A percentile compares a stretch with the other conserved stretches of the same genome.
Conservation (phyloP, 1,140 invertebrate species). For the Dreissena rostriformis region DNA sequence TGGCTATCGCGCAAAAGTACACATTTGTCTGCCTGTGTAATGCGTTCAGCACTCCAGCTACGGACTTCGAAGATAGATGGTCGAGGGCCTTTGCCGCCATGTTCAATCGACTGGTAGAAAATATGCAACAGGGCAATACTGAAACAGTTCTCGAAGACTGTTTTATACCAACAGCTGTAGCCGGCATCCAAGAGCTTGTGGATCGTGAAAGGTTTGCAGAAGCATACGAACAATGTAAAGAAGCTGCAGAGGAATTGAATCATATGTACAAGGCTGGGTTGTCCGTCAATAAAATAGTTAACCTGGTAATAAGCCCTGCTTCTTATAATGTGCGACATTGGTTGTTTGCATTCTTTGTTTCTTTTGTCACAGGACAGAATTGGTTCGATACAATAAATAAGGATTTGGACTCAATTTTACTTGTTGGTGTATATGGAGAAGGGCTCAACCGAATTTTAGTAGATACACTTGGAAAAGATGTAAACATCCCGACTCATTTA, state of each 20-base stretch:
- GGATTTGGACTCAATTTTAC: not conserved
- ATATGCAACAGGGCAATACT: too few relatives aligned
- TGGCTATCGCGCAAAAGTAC: not conserved
- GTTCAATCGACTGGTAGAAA: too few relatives aligned
- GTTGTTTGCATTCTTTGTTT: not conserved
- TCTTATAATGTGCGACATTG: not conserved
- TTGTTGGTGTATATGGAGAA: not conserved
- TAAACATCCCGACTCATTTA: too few relatives aligned
- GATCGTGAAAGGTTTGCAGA: not conserved
- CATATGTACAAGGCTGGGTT: not conserved
- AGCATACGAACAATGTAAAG: not conserved
- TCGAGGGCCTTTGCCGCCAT: too few relatives aligned
- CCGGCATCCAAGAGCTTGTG: not conserved
- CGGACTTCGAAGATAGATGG: too few relatives aligned
- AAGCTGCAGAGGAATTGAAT: not conserved
- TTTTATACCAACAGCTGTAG: conserved; percentile 1
- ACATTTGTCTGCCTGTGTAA: not conserved
- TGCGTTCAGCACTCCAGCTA: too few relatives aligned
- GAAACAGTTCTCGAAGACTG: not conserved
- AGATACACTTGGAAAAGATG: too few relatives aligned
- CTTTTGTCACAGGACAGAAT: not conserved
- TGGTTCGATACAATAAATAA: not conserved
- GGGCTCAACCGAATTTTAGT: not conserved
- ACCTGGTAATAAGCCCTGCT: not conserved
- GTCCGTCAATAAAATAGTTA: not conserved